phyloP scores from a whole-genome alignment of 2,797 vertebrate species.

The Centroberyx gerrardi region DNA sequence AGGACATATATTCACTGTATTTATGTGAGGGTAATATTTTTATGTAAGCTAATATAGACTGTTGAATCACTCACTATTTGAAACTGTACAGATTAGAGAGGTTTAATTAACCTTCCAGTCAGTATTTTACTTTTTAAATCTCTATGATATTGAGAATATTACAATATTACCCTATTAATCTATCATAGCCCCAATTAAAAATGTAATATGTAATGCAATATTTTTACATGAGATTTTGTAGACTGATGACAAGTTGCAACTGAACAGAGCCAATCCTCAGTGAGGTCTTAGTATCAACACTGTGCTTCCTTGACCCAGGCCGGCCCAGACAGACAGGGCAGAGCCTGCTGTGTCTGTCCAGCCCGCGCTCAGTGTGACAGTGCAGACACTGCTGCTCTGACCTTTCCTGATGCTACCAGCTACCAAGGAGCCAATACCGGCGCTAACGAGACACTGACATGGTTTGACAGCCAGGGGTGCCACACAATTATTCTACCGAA shows the following conservation, averaged over 20 bases:
- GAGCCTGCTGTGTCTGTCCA: slow-evolving; percentile 57
- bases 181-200: slow-evolving; percentile 2
- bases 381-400: slow-evolving; percentile 70
- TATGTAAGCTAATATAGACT: slow-evolving; percentile 12
- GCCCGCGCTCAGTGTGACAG: slow-evolving; percentile 65
- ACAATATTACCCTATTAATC: neutral
- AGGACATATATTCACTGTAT: neutral
- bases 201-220: neutral
- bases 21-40: neutral
- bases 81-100: neutral
- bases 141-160: neutral
- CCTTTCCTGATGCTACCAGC: slow-evolving; percentile 75
- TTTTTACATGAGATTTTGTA: neutral
- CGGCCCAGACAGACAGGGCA: slow-evolving; percentile 46
- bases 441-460: slow-evolving; percentile 79
- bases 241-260: slow-evolving; percentile 12
- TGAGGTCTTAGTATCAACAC: slow-evolving; percentile 23
- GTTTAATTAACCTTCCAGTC: slow-evolving; percentile 20
- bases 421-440: slow-evolving; percentile 67
- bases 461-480: slow-evolving; percentile 75
- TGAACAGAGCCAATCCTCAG: slow-evolving; percentile 18
- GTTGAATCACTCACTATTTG: neutral
- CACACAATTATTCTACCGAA: slow-evolving; percentile 69
- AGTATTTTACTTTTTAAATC: neutral
- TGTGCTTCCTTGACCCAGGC: slow-evolving; percentile 14